Percentiles rank a stretch among this genome's conserved stretches.
Conservation (phyloP, 2,888 invertebrate species). For the Drosophila colorata region DNA sequence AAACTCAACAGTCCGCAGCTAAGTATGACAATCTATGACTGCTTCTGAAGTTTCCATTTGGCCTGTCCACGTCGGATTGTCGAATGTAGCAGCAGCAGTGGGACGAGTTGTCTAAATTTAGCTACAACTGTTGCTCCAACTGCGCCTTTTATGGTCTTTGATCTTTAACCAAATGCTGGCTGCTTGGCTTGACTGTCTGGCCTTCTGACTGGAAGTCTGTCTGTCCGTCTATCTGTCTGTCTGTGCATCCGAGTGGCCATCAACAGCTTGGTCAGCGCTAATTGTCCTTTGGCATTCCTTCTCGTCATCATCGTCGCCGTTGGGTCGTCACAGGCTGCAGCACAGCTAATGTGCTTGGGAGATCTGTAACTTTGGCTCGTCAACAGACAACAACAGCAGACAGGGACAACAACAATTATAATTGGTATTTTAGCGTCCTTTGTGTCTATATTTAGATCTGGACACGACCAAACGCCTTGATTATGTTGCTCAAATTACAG, state of each 20-base stretch:
- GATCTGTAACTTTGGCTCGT: constrained; percentile 44
- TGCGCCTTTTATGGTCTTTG: constrained; percentile 74
- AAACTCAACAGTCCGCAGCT: constrained; percentile 39
- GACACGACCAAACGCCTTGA: constrained; percentile 60
- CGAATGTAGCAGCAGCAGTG: constrained; percentile 10
- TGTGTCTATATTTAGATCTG: constrained; percentile 71
- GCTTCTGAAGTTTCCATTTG: constrained; percentile 41
- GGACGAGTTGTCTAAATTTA: constrained; percentile 72
- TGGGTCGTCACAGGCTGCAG: constrained; percentile 25
- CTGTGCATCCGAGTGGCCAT: constrained; percentile 33
- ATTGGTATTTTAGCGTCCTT: constrained; percentile 75
- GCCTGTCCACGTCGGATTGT: constrained; percentile 6
- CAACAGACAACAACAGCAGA: constrained; percentile 18
- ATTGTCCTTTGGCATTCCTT: constrained; percentile 78
- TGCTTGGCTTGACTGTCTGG: constrained; percentile 19
- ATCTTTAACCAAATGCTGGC: constrained; percentile 54
- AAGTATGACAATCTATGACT: constrained; percentile 76
- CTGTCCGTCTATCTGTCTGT: constrained; percentile 1
- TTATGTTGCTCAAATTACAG: constrained; percentile 74
- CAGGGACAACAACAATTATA: constrained; percentile 56
- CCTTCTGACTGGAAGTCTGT: background rate
- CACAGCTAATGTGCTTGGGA: constrained; percentile 53
- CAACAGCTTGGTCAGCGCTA: constrained; percentile 61
- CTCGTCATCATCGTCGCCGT: constrained; percentile 58
- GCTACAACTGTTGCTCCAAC: constrained; percentile 61